Conservation (phyloP, 2,797 vertebrate genomes). For the Pangasius sanitwongsei region DNA sequence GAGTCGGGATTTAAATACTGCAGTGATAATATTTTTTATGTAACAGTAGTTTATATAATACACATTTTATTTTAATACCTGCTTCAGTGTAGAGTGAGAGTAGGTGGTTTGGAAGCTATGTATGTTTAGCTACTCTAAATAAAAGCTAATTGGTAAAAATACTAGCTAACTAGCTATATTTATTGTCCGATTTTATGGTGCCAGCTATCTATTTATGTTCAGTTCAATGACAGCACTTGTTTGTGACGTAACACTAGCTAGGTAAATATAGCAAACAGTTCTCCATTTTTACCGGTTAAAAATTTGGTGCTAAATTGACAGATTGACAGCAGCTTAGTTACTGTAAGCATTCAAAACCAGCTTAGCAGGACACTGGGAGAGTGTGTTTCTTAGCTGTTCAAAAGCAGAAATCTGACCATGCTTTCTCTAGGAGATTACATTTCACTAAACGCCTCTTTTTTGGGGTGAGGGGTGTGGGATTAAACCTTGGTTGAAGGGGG, state of each 20-base stretch:
- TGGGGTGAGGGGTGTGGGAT: background rate
- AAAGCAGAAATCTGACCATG: background rate
- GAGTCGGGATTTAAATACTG: background rate
- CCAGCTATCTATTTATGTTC: background rate
- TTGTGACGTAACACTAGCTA: background rate
- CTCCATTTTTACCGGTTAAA: background rate
- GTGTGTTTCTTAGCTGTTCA: background rate
- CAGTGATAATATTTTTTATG: background rate
- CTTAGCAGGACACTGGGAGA: background rate
- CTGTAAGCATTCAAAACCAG: background rate
- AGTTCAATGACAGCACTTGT: background rate
- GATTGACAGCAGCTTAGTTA: background rate
- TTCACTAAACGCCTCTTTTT: background rate
- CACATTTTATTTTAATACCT: background rate
- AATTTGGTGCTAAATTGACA: background rate
- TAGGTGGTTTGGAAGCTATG: background rate
- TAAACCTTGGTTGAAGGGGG: background rate
- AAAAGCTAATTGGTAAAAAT: background rate
- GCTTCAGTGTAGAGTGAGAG: background rate
- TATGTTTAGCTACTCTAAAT: background rate
- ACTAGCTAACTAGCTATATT: background rate
- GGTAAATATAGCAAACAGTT: background rate
- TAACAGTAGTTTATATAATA: background rate
- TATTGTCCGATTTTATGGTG: background rate
- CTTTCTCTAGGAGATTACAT: background rate